Percentiles rank a stretch among this genome's conserved stretches.
Evolutionary conservation across 1,140 invertebrate genomes (phyloP).

Genomic region (Arctopsyche grandis): DNA sequence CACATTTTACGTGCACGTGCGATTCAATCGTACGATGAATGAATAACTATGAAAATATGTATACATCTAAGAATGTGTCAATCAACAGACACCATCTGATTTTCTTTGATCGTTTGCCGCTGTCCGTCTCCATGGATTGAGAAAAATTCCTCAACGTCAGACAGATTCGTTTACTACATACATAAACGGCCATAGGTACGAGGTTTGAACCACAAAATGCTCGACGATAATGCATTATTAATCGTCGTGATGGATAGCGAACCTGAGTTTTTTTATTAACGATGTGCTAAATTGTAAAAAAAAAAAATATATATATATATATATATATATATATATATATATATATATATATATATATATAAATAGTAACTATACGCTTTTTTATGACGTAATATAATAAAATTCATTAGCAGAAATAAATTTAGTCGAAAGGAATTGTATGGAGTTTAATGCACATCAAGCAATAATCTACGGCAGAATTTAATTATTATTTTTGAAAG

Average conservation of each 20-base stretch:
- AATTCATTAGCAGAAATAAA: too few species aligned
- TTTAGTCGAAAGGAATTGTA: too few species aligned
- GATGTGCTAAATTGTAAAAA: too few species aligned
- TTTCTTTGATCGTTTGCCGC: neutral
- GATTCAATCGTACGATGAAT: too few species aligned
- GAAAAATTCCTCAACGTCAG: neutral
- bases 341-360: too few species aligned
- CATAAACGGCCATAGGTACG: neutral
- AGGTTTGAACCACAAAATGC: neutral
- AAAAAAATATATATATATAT: too few species aligned
- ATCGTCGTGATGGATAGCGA: neutral
- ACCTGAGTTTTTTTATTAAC: neutral
- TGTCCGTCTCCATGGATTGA: neutral
- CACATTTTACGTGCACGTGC: neutral
- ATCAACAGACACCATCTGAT: neutral
- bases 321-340: too few species aligned
- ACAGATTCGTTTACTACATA: neutral
- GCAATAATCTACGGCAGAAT: too few species aligned
- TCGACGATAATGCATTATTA: slow-evolving; percentile 21
- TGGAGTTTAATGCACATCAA: too few species aligned
- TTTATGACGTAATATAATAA: too few species aligned
- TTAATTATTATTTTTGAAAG: too few species aligned
- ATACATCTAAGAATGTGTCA: neutral
- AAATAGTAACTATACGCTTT: too few species aligned
- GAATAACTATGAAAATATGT: neutral